phyloP scores from a whole-genome alignment of 1,140 invertebrate genomes.

The Popillia japonica region DNA sequence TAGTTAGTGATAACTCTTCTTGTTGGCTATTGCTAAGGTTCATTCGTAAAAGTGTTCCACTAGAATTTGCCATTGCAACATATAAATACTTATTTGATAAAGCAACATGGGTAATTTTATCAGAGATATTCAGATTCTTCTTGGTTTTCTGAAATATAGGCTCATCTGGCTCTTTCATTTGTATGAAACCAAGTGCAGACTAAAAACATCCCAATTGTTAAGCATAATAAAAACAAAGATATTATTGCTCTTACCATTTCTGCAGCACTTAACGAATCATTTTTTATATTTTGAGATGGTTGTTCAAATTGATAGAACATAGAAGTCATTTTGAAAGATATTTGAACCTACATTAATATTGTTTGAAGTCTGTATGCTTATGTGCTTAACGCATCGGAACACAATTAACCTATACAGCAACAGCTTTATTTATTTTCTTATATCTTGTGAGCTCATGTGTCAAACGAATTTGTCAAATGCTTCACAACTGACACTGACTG shows the following conservation, averaged over 20 bases:
- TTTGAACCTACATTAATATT: background rate
- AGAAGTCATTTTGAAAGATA: conserved; percentile 50
- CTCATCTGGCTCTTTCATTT: conserved; percentile 74
- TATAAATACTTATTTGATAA: conserved; percentile 85
- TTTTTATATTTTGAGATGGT: conserved; percentile 49
- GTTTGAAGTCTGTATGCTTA: too few relatives aligned
- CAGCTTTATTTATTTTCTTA: too few relatives aligned
- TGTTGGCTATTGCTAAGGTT: conserved; percentile 61
- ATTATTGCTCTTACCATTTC: conserved; percentile 49
- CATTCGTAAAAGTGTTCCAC: conserved; percentile 74
- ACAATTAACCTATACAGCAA: too few relatives aligned
- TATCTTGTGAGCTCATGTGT: too few relatives aligned
- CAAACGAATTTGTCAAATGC: too few relatives aligned
- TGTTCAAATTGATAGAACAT: conserved; percentile 58
- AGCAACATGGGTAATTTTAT: conserved; percentile 78
- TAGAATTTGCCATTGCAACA: conserved; percentile 83
- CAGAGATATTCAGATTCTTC: conserved; percentile 79
- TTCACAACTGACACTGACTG: too few relatives aligned
- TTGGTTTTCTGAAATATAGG: conserved; percentile 83
- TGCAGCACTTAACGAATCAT: conserved; percentile 46
- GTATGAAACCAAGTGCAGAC: conserved; percentile 71
- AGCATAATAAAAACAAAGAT: conserved; percentile 37
- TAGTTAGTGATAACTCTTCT: conserved; percentile 69
- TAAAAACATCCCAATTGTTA: conserved; percentile 43
- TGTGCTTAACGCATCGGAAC: too few relatives aligned